These are phyloP conservation scores for Xenops minutus DNA, from an alignment of 2,797 vertebrate genomes.

Conservation along the genomic window DNA sequence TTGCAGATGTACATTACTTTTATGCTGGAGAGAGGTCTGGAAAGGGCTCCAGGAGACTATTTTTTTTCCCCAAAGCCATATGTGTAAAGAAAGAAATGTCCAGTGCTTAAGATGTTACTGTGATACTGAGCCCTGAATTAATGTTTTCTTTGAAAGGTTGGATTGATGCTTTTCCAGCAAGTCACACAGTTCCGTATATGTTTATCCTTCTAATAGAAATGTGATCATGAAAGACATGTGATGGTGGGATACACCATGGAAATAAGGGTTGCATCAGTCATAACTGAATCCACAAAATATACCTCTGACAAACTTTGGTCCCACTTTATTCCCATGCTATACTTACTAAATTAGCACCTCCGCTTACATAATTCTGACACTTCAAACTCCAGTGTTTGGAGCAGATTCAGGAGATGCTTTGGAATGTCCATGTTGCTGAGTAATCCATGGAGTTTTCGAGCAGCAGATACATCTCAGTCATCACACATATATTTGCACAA, in stretches of 20 bases:
- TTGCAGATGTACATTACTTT: slow-evolving; percentile 10
- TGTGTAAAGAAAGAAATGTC: not conserved
- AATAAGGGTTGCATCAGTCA: not conserved
- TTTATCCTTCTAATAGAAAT: not conserved
- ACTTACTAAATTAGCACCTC: not conserved
- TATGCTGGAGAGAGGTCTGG: not conserved
- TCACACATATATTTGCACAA: not conserved
- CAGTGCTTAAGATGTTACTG: not conserved
- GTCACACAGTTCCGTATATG: not conserved
- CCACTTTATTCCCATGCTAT: not conserved
- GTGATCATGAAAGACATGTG: not conserved
- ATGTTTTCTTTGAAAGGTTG: not conserved
- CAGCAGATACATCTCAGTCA: not conserved
- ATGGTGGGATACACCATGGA: not conserved
- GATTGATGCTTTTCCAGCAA: not conserved
- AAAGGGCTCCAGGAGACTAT: not conserved
- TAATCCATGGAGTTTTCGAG: not conserved
- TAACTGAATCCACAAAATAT: not conserved
- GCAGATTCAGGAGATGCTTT: not conserved
- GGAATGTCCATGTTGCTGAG: not conserved
- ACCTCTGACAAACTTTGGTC: not conserved
- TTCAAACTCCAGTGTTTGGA: not conserved
- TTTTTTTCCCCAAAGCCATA: not conserved
- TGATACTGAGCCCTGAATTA: not conserved
- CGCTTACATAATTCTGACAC: not conserved